Conservation (phyloP, 1,140 invertebrate genomes). For the Bombus terrestris region DNA sequence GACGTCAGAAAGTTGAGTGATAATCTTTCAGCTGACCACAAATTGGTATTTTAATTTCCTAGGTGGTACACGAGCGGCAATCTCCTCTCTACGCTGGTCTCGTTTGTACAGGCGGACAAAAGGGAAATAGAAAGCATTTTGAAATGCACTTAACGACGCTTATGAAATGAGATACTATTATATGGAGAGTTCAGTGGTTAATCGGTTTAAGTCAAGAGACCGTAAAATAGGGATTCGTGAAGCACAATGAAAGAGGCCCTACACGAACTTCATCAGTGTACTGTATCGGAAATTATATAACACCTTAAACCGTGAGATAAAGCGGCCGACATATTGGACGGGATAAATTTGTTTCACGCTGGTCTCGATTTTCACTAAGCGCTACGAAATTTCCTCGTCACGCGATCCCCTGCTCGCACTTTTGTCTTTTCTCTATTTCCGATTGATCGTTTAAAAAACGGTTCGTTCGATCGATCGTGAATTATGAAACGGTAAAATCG, state of each 20-base stretch:
- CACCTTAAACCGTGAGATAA: slow-evolving; percentile 40
- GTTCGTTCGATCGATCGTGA: neutral
- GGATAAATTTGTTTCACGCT: slow-evolving; percentile 16
- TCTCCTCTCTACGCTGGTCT: neutral
- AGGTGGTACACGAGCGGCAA: neutral
- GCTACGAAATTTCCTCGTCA: neutral
- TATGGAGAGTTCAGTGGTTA: slow-evolving; percentile 59
- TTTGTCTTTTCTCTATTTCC: neutral
- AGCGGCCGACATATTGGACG: slow-evolving; percentile 19
- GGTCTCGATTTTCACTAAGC: neutral
- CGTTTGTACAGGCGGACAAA: neutral
- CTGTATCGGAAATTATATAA: slow-evolving; percentile 34
- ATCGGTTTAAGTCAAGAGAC: slow-evolving; percentile 60
- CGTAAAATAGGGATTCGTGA: slow-evolving; percentile 49
- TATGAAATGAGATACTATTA: slow-evolving; percentile 62
- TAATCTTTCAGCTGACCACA: slow-evolving; percentile 51
- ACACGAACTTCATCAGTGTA: slow-evolving; percentile 5
- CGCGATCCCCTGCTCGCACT: neutral
- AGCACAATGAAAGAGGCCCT: slow-evolving; percentile 35
- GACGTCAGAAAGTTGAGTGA: slow-evolving; percentile 20
- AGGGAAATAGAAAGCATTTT: slow-evolving; percentile 25
- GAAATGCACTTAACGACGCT: slow-evolving; percentile 60
- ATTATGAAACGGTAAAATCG: neutral
- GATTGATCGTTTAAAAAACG: neutral
- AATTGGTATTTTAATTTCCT: slow-evolving; percentile 11